Conservation (phyloP, 2,113 vertebrate genomes). For the Lophura nycthemera region DNA sequence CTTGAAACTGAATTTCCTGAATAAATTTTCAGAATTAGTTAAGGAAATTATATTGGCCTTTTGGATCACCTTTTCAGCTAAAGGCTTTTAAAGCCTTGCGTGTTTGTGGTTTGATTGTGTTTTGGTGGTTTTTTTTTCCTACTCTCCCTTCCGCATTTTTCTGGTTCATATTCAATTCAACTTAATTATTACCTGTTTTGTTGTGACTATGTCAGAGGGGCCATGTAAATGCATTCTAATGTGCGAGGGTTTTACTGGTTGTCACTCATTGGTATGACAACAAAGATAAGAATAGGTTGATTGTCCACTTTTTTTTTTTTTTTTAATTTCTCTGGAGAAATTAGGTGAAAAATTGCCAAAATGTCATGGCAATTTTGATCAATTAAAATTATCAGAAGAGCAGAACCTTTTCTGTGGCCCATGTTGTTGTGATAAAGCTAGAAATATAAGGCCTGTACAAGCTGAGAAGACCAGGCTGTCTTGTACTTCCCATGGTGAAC, state of each 20-base stretch:
- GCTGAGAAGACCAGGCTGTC: not conserved
- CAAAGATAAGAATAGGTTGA: not conserved
- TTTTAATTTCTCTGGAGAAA: not conserved
- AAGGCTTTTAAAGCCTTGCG: not conserved
- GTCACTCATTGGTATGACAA: not conserved
- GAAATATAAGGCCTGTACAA: not conserved
- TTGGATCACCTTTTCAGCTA: not conserved
- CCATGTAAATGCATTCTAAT: not conserved
- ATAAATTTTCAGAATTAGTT: not conserved
- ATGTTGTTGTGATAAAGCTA: not conserved
- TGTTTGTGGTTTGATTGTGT: not conserved
- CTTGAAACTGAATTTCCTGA: not conserved
- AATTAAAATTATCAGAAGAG: not conserved
- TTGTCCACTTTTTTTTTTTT: not conserved
- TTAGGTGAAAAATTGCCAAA: not conserved
- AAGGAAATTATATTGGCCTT: not conserved
- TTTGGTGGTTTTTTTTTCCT: not conserved
- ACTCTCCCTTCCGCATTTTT: not conserved
- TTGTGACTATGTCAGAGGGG: not conserved
- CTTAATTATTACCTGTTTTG: not conserved
- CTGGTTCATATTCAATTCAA: not conserved
- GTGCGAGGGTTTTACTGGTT: not conserved
- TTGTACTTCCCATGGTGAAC: not conserved
- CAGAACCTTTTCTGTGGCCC: not conserved
- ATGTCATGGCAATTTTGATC: not conserved